phyloP scores from a whole-genome alignment of 2,888 invertebrate species.

The Octodonta nipae region DNA sequence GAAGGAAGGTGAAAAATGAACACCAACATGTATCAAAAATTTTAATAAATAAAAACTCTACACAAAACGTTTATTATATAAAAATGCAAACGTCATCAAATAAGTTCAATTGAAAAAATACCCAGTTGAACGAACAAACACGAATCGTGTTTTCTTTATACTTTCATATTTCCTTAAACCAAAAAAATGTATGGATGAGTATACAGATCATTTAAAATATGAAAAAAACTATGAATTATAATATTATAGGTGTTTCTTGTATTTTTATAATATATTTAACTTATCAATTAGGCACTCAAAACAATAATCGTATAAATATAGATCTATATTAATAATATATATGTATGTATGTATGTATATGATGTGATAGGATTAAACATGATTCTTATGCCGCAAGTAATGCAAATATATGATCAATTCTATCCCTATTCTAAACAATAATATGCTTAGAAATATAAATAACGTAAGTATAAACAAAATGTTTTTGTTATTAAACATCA shows the following conservation, averaged over 20 bases:
- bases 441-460: constrained; percentile 26
- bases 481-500: constrained; percentile 6
- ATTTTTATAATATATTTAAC: constrained; percentile 13
- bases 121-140: too few relatives aligned
- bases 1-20: too few relatives aligned
- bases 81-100: too few relatives aligned
- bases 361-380: constrained; percentile 26
- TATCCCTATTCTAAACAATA: constrained; percentile 18
- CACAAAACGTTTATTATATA: constrained; percentile 17
- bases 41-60: constrained; percentile 22
- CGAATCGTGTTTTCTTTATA: too few relatives aligned
- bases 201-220: constrained; percentile 22
- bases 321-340: constrained; percentile 19
- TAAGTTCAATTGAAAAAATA: too few relatives aligned
- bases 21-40: constrained; percentile 19
- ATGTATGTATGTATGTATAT: constrained; percentile 17
- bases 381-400: constrained; percentile 23
- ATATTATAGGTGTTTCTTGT: background rate
- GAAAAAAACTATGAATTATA: constrained; percentile 2
- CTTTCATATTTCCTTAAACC: constrained; percentile 17
- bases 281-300: constrained; percentile 33
- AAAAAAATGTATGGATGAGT: constrained; percentile 19
- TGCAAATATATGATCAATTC: constrained; percentile 31
- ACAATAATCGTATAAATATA: constrained; percentile 32
- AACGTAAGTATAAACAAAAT: constrained; percentile 17